Evolutionary conservation across 2,888 invertebrate species (phyloP).

Genomic region (Drosophila lacicola): DNA sequence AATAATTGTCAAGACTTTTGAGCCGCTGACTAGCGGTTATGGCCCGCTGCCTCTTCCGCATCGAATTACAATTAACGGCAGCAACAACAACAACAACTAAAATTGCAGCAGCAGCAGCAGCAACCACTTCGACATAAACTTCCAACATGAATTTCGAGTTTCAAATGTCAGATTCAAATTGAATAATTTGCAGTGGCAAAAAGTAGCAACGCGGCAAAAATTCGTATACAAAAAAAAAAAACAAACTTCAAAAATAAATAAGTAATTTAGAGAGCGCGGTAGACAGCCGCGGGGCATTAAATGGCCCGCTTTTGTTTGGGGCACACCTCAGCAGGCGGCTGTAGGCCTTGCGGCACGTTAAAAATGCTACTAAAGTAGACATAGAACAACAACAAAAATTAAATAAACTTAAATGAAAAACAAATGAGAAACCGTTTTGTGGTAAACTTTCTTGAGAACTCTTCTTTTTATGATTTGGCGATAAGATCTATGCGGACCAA

Average conservation of each 20-base stretch:
- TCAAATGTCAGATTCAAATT: conserved; percentile 71
- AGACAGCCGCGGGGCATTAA: conserved; percentile 36
- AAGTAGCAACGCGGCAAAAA: conserved; percentile 38
- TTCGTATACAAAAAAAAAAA: conserved; percentile 2
- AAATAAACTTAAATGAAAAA: conserved; percentile 21
- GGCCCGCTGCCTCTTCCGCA: conserved; percentile 68
- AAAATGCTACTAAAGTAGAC: conserved; percentile 51
- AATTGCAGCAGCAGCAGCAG: conserved; percentile 5
- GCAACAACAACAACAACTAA: conserved; percentile 22
- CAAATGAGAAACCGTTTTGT: conserved; percentile 55
- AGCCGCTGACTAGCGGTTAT: conserved; percentile 54
- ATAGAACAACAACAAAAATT: neutral
- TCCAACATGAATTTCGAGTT: conserved; percentile 67
- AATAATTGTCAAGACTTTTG: conserved; percentile 68
- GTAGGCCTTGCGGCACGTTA: conserved; percentile 53
- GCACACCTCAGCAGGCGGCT: conserved; percentile 48
- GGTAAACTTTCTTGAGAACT: conserved; percentile 70
- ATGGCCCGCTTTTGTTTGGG: conserved; percentile 52
- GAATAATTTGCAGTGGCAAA: conserved; percentile 47
- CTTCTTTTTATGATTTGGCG: conserved; percentile 65
- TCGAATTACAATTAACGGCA: conserved; percentile 80
- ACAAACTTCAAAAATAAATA: conserved; percentile 4
- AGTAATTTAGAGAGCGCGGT: conserved; percentile 17
- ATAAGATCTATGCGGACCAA: conserved; percentile 73
- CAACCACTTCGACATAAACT: conserved; percentile 40